phyloP scores from a whole-genome alignment of 2,113 vertebrate genomes.

The Naja naja region DNA sequence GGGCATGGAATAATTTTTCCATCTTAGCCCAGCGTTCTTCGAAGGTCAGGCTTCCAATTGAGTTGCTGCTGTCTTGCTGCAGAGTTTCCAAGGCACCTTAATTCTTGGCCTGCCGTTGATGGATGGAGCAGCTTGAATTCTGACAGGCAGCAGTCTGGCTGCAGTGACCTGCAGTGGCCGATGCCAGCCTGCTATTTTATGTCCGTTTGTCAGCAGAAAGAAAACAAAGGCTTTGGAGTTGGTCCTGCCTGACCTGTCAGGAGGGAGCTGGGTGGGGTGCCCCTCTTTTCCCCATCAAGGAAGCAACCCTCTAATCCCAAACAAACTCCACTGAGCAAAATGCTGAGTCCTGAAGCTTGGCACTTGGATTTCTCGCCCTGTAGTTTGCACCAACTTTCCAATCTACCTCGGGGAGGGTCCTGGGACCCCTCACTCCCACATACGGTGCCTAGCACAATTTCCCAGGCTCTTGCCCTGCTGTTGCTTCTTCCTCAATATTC shows the following conservation, averaged over 20 bases:
- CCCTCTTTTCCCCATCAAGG: neutral
- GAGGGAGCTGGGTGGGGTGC: neutral
- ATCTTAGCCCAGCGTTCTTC: conserved; percentile 57
- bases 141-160: conserved; percentile 76
- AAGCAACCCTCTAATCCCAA: neutral
- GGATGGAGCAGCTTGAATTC: conserved; percentile 80
- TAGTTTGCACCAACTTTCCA: neutral
- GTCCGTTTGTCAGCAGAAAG: conserved; percentile 76
- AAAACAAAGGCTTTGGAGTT: conserved; percentile 48
- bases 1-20: conserved; percentile 78
- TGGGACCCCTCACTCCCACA: neutral
- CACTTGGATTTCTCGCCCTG: neutral
- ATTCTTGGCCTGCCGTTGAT: conserved; percentile 78
- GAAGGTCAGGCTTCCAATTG: conserved; percentile 78
- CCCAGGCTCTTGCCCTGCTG: neutral
- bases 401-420: neutral
- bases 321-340: neutral
- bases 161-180: conserved; percentile 75
- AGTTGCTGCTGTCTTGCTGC: conserved; percentile 73
- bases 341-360: neutral
- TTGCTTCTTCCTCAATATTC: neutral
- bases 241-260: conserved; percentile 23
- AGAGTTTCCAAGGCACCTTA: conserved; percentile 73
- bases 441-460: neutral
- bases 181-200: conserved; percentile 78